Evolutionary conservation across 1,140 invertebrate species (phyloP).

Genomic region (Myzus persicae): DNA sequence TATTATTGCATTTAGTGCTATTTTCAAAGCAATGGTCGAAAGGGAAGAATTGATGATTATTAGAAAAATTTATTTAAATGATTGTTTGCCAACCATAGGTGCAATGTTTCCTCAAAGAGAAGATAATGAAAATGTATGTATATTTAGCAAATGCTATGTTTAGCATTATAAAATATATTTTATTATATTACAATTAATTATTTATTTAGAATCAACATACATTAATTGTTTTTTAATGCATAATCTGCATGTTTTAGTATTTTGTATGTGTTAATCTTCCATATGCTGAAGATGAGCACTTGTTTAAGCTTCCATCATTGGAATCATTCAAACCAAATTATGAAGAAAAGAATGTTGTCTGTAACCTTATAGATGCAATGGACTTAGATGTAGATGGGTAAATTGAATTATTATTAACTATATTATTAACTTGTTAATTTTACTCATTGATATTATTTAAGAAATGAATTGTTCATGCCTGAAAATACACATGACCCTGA

Average conservation of each 20-base stretch:
- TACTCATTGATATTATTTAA: not conserved
- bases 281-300: constrained; percentile 41
- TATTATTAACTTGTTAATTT: not conserved
- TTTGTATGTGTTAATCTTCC: constrained; percentile 39
- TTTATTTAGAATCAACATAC: too few relatives aligned
- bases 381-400: constrained; percentile 16
- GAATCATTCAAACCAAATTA: constrained; percentile 6
- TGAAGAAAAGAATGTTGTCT: constrained; percentile 26
- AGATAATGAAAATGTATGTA: too few relatives aligned
- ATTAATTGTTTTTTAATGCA: too few relatives aligned
- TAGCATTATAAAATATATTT: too few relatives aligned
- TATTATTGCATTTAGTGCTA: too few relatives aligned
- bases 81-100: too few relatives aligned
- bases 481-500: constrained; percentile 33
- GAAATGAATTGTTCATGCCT: not conserved
- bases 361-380: constrained; percentile 32
- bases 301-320: constrained; percentile 4
- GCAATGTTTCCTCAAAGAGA: too few relatives aligned
- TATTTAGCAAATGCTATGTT: too few relatives aligned
- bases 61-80: too few relatives aligned
- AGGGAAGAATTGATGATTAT: too few relatives aligned
- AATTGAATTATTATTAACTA: not conserved
- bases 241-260: not conserved
- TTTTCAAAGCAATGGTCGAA: too few relatives aligned
- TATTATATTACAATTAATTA: too few relatives aligned